Evolutionary conservation across 2,888 invertebrate species (phyloP).

Genomic region (Protophormia terraenovae): DNA sequence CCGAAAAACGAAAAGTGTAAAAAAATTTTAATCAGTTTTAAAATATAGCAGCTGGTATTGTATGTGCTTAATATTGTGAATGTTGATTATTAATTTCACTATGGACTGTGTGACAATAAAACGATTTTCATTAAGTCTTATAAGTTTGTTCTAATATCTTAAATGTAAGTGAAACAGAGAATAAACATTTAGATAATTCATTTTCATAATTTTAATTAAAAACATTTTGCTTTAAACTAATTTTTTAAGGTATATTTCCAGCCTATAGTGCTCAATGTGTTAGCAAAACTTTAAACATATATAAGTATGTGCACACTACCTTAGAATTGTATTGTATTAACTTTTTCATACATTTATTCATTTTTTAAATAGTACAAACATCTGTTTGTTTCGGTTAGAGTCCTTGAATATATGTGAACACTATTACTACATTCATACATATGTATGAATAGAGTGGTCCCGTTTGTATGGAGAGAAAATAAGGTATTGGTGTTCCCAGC

Average conservation of each 20-base stretch:
- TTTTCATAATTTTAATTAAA: too few species aligned
- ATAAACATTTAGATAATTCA: too few species aligned
- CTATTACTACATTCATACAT: background rate
- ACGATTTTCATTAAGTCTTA: too few species aligned
- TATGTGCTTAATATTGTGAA: background rate
- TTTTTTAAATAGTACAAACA: background rate
- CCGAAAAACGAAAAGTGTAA: background rate
- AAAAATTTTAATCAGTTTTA: slow-evolving; percentile 10
- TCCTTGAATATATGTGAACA: background rate
- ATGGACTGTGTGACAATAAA: too few species aligned
- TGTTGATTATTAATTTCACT: background rate
- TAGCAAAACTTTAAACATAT: background rate
- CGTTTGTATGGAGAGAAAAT: too few species aligned
- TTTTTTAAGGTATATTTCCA: too few species aligned
- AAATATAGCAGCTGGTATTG: background rate
- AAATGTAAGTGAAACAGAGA: too few species aligned
- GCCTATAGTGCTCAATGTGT: too few species aligned
- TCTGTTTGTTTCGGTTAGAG: background rate
- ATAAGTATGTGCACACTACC: background rate
- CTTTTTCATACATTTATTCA: background rate
- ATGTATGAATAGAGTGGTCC: too few species aligned
- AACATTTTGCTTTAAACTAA: too few species aligned
- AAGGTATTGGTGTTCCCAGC: too few species aligned
- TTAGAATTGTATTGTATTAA: background rate
- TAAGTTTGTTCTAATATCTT: too few species aligned